Base-by-base conservation (phyloP, 1,140 invertebrate species). In the Cepaea nemoralis region DNA sequence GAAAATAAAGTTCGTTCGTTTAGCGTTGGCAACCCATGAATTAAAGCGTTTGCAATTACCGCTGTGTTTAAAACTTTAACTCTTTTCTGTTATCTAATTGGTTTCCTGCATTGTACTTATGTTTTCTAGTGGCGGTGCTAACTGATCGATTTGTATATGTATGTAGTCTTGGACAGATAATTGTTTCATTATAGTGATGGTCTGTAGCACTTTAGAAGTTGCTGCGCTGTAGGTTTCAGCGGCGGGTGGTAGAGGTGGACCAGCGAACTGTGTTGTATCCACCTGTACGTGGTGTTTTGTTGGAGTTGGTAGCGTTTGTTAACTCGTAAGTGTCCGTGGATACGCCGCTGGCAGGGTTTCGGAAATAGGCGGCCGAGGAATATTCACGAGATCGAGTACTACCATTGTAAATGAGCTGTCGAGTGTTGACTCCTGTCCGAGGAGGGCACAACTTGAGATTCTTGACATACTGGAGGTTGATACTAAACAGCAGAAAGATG, bases 401-500 rank as follows among this genome's bases (percentile, higher is more conserved):
- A 12, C 78, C 78, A 48, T 83, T 86, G 84, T 87, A 87, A 73
- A 87, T 84, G 42, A 84, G 77, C n/a, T 82, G 81, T 27, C 83
- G 76, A 1, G 78, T 84, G 27, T 74, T 74, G 33, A 80, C 77
- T 22, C 81, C 80, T 24, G 74, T 82, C 79, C 80, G 82, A 45
- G 40, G 63, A 19, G 75, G 83, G n/a, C 85, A 85, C 3, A 83
- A 45, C 76, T 83, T 84, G 31, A 86, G 67, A 8, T 79, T 80
- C 24, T 82, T 83, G 19, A 87, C 22, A 79, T 84, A 86, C 37
- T 78, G 79, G 27, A 74, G 27, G 77, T 87, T 88, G 33, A 84
- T 81, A 74, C 90, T 91, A 77, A 91, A 91, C 0, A 87, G 63
- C 16, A 91, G 84, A 69, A 91, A 91, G 27, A 91, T 87, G 79